phyloP scores from a whole-genome alignment of 2,888 invertebrate genomes.

The Lasioglossum calceatum region DNA sequence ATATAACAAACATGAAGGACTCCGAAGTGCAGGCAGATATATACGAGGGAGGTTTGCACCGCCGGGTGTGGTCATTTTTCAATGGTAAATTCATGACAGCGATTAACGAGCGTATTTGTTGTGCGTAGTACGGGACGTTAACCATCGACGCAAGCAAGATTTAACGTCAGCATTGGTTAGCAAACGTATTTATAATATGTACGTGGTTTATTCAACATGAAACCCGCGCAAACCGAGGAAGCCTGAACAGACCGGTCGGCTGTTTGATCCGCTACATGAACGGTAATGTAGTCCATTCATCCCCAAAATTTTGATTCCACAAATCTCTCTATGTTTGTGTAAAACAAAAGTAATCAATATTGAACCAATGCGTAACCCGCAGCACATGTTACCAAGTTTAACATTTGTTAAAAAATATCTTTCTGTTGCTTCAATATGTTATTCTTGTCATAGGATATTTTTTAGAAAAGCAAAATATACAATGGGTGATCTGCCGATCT shows the following conservation, averaged over 20 bases:
- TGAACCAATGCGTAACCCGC: not conserved
- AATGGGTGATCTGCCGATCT: too few species aligned
- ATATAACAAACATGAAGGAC: constrained; percentile 69
- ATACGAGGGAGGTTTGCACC: constrained; percentile 38
- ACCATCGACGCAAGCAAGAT: constrained; percentile 60
- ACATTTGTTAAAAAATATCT: not conserved
- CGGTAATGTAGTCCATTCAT: not conserved
- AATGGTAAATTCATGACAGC: constrained; percentile 71
- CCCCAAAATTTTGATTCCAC: not conserved
- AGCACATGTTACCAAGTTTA: not conserved
- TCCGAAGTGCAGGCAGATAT: constrained; percentile 45
- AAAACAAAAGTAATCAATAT: not conserved
- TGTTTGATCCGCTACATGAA: not conserved
- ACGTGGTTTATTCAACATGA: constrained; percentile 15
- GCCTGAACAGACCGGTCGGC: not conserved
- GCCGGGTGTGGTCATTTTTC: constrained; percentile 63
- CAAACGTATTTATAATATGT: constrained; percentile 21
- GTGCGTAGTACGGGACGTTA: constrained; percentile 59
- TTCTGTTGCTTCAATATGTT: not conserved
- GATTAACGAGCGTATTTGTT: constrained; percentile 69
- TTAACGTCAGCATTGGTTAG: constrained; percentile 44
- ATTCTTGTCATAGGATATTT: too few species aligned
- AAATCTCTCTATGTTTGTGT: not conserved
- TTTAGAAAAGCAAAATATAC: not conserved
- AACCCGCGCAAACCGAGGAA: constrained; percentile 10